Evolutionary conservation across 2,113 vertebrate species (phyloP), one percentile per base, ranked within the genome.

Genomic region (Seriola aureovittata): DNA sequence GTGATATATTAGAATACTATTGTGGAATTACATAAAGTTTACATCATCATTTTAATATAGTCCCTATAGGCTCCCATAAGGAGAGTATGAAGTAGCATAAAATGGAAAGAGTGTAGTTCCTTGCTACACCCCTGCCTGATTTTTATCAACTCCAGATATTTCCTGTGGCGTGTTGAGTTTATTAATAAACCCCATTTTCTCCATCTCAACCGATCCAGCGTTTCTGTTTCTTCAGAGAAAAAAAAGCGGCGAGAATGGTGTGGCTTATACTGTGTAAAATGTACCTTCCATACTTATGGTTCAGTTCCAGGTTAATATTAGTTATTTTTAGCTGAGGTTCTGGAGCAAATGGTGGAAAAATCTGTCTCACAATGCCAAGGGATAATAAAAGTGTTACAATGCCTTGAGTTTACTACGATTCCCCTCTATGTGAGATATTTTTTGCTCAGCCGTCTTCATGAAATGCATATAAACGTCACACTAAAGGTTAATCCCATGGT

Each of bases 111-210:
- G 38, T 9, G 50, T 8, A 19, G 21, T 13, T 29, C 13, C 50
- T 52, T 52, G 11, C 55, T 4, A 9, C 29, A 29, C 42, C 4
- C 11, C 32, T 69, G n/a, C 9, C 14, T 60, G 8, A 59, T 69
- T 8, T 78, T 21, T 52, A 36, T 69, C 14, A 40, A 14, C 29
- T 78, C 42, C 44, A 60, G 1, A 42, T 40, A 52, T 40, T 16
- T 38, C 55, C 21, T 23, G 54, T 48, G 8, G 50, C 69, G 38
- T 65, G 14, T 25, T 46, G 29, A 21, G 32, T 52, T 59, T 58
- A 58, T 25, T 66, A 65, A 58, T 80, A 73, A 57, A 54, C 21
- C 50, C 50, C 19, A n/a, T 54, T 54, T 54, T 54, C 50, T 54
- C 50, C 6, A 54, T 54, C 50, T 54, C 19, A 17, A 19, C 52